phyloP scores from a whole-genome alignment of 2,113 vertebrate genomes.

The Heterochromis multidens region DNA sequence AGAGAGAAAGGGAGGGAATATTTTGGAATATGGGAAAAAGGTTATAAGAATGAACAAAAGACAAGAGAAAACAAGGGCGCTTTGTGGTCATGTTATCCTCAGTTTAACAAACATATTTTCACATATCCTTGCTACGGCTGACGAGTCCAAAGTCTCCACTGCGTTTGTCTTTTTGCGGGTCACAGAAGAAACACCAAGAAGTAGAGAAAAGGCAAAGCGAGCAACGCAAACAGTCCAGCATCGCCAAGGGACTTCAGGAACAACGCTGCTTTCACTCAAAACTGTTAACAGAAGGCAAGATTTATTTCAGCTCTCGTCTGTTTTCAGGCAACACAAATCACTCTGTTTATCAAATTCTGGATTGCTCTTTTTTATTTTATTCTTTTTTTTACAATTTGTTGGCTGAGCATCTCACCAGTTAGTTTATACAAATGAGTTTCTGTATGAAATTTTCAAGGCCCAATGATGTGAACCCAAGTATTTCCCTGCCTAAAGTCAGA shows the following conservation, averaged over 20 bases:
- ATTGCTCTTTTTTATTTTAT: slow-evolving; percentile 3
- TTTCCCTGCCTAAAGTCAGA: slow-evolving; percentile 39
- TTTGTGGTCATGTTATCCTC: slow-evolving; percentile 21
- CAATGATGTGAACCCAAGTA: slow-evolving; percentile 36
- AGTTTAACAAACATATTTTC: slow-evolving; percentile 20
- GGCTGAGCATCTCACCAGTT: slow-evolving; percentile 31
- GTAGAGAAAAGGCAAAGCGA: slow-evolving; percentile 29
- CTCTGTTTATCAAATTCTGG: slow-evolving; percentile 55
- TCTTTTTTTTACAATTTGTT: slow-evolving; percentile 23
- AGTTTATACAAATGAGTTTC: slow-evolving; percentile 46
- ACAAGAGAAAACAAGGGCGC: slow-evolving; percentile 32
- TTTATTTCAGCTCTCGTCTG: slow-evolving; percentile 47
- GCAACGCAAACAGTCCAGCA: slow-evolving; percentile 37
- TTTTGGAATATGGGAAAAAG: slow-evolving; percentile 28
- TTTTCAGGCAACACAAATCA: slow-evolving; percentile 58
- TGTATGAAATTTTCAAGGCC: slow-evolving; percentile 41
- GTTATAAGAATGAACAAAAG: slow-evolving; percentile 25
- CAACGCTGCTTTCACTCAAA: slow-evolving; percentile 64
- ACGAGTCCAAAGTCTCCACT: slow-evolving; percentile 26
- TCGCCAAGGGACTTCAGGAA: slow-evolving; percentile 36
- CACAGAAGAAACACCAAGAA: slow-evolving; percentile 47
- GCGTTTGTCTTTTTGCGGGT: slow-evolving; percentile 40
- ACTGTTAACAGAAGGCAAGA: slow-evolving; percentile 47
- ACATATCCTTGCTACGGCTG: slow-evolving; percentile 15
- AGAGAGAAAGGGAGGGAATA: neutral